A percentile compares a stretch with the other conserved stretches of the same genome.
Conservation (phyloP, 64 coral and sea anemone species). For the Stichodactyla helianthus region DNA sequence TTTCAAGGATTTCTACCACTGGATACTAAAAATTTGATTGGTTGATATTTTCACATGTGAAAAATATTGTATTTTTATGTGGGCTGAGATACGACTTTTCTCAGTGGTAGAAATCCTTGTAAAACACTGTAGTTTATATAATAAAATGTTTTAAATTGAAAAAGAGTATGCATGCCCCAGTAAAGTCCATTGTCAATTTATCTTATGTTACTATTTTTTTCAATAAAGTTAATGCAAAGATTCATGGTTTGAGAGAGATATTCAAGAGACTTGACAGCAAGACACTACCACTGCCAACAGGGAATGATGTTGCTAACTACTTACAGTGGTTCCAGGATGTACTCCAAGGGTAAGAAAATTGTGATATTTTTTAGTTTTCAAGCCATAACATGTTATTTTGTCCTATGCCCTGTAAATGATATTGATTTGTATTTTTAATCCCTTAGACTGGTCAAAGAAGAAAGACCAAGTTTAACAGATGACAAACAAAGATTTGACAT, state of each 20-base stretch:
- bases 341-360: slow-evolving; percentile 58
- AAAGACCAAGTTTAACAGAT: slow-evolving; percentile 56
- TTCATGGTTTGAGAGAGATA: slow-evolving; percentile 92
- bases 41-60: no score
- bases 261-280: slow-evolving; percentile 92
- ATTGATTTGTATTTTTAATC: not conserved
- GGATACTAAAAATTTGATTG: no score
- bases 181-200: no score
- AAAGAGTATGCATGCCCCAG: no score
- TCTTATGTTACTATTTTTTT: not conserved
- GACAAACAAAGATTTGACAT: slow-evolving; percentile 82
- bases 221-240: slow-evolving; percentile 81
- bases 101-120: no score
- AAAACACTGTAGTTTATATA: no score
- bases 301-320: slow-evolving; percentile 92
- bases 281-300: slow-evolving; percentile 82
- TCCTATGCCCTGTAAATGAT: not conserved
- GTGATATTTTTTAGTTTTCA: not conserved
- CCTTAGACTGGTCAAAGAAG: slow-evolving; percentile 88
- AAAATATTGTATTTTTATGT: no score
- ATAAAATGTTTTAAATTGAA: no score
- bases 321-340: slow-evolving; percentile 94
- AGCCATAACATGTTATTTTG: no score
- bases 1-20: no score
- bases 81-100: no score